Base-by-base conservation (phyloP, 2,888 invertebrate genomes). In the Marasmarcha lunaedactyla region DNA sequence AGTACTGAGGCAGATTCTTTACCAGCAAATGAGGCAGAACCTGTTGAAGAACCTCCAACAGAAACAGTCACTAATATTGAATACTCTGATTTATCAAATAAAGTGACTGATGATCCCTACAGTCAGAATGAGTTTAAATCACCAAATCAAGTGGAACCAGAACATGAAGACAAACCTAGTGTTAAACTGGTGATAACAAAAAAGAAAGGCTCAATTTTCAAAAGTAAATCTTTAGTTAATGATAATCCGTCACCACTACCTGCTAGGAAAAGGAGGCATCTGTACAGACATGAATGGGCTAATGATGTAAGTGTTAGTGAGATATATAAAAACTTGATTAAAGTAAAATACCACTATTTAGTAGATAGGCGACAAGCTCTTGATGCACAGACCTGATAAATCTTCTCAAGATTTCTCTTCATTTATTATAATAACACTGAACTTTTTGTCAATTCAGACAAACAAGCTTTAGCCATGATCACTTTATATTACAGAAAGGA, bases 201-300 rank as follows among this genome's bases (percentile, higher is more conserved):
- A 63, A 94, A 93, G 66, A 94, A 95, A 62, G 94, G 94, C 36
- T 94, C 94, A 55, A 94, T 95, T 64, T 95, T 95, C 61, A 95
- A 95, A 61, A 93, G 93, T 58, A 88, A 94, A 42, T 89, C 90
- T 10, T 70, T 90, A 47, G 87, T 89, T 11, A 85, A 88, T 49
- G 88, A 89, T 48, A 88, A 88, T 52, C 71, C 78, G 14, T 79
- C 79, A 40, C 81, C 86, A 7, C 52, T 84, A 44, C 86, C 85
- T 13, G 89, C 88, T 40, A 76, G 88, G 46, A 88, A 92, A 55
- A 92, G 94, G 68, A 85, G 93, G 37, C 93, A 93, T 42, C 71
- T 94, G 26, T 95, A 95, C 63, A 91, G 90, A 67, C 95, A 95
- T 74, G 94, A 94, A 70, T 95, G 95, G 94, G 90, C 90, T 48